Evolutionary conservation across 2,888 invertebrate species (phyloP).

Genomic region (Miltochrista miniata): DNA sequence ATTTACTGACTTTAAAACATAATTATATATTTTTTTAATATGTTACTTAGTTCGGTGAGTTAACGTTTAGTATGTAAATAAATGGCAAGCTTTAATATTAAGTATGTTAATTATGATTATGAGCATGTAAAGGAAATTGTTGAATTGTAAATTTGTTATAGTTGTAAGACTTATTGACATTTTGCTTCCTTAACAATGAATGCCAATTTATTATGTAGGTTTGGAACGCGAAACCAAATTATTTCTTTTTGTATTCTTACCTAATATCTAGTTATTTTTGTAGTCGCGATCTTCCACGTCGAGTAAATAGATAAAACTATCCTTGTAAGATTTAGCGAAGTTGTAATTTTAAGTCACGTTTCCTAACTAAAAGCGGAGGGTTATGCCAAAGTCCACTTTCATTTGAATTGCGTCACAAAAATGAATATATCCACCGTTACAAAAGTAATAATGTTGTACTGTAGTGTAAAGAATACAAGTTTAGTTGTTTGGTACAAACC

Average conservation of each 20-base stretch:
- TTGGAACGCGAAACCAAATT: constrained; percentile 27
- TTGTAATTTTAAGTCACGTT: constrained; percentile 36
- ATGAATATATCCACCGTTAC: constrained; percentile 35
- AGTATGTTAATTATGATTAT: constrained; percentile 66
- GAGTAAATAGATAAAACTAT: constrained; percentile 17
- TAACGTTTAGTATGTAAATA: constrained; percentile 50
- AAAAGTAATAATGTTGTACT: constrained; percentile 25
- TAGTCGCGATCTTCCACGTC: constrained; percentile 32
- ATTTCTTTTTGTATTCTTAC: constrained; percentile 25
- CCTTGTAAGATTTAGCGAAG: constrained; percentile 26
- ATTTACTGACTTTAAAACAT: constrained; percentile 42
- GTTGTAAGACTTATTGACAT: constrained; percentile 57
- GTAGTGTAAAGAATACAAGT: constrained; percentile 35
- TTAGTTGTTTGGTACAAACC: constrained; percentile 48
- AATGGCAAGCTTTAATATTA: constrained; percentile 75
- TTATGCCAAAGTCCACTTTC: constrained; percentile 41
- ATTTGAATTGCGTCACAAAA: constrained; percentile 25
- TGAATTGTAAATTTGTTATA: constrained; percentile 76
- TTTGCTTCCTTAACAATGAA: constrained; percentile 60
- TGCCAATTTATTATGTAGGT: constrained; percentile 48
- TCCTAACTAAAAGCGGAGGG: constrained; percentile 30
- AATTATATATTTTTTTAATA: constrained; percentile 38
- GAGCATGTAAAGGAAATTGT: constrained; percentile 62
- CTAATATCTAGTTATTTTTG: constrained; percentile 28
- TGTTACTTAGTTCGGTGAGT: constrained; percentile 35